Conservation (phyloP, 2,888 invertebrate species). For the Perithous albicinctus region DNA sequence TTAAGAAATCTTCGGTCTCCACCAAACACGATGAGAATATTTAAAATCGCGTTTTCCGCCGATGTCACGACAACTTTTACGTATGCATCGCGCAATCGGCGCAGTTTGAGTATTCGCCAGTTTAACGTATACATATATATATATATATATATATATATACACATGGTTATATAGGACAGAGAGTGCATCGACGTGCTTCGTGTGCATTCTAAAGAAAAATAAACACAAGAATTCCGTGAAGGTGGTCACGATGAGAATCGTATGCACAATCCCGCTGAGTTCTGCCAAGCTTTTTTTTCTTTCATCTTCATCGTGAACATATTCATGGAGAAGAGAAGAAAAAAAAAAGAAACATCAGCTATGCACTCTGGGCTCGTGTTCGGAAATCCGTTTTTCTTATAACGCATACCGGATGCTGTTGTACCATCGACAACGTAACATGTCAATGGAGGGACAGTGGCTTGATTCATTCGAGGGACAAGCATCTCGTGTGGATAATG, state of each 20-base stretch:
- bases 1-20: neutral
- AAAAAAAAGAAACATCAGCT: neutral
- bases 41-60: slow-evolving; percentile 43
- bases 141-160: too few relatives aligned
- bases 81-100: slow-evolving; percentile 47
- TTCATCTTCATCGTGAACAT: neutral
- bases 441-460: slow-evolving; percentile 72
- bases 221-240: slow-evolving; percentile 35
- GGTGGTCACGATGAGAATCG: slow-evolving; percentile 21
- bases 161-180: too few relatives aligned
- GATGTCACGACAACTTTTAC: slow-evolving; percentile 33
- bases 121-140: slow-evolving; percentile 4
- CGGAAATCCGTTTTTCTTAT: slow-evolving; percentile 72
- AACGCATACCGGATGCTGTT: slow-evolving; percentile 31
- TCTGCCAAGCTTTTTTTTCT: neutral
- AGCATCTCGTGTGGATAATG: slow-evolving; percentile 23
- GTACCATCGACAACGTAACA: slow-evolving; percentile 53
- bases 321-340: too few relatives aligned
- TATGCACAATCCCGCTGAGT: neutral
- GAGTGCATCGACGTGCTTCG: slow-evolving; percentile 15
- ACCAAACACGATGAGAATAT: slow-evolving; percentile 36
- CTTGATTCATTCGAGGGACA: slow-evolving; percentile 76
- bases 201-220: slow-evolving; percentile 8
- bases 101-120: slow-evolving; percentile 46
- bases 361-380: slow-evolving; percentile 69